These are phyloP conservation scores for Saxidomus purpurata DNA, from an alignment of 1,140 invertebrate genomes.

Conservation along the genomic window DNA sequence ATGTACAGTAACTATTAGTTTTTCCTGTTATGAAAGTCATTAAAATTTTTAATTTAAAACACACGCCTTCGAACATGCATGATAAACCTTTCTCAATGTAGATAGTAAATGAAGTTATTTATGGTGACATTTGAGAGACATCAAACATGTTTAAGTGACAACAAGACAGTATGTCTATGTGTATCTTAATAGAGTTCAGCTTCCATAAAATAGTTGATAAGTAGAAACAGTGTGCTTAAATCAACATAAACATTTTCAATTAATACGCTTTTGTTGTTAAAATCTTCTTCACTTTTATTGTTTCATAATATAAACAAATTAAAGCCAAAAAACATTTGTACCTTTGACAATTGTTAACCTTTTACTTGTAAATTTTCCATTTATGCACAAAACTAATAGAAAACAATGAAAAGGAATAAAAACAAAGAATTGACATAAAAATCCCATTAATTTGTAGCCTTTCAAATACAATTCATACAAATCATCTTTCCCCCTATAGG, in stretches of 20 bases:
- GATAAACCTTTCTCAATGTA: not conserved
- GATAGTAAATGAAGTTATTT: not conserved
- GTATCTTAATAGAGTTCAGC: not conserved
- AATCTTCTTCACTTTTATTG: no score
- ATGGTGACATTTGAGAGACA: not conserved
- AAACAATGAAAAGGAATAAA: not conserved
- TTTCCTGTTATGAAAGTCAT: no score
- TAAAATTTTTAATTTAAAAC: not conserved
- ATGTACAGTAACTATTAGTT: no score
- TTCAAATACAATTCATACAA: not conserved
- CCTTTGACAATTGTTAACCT: no score
- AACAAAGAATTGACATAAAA: slow-evolving; percentile 1
- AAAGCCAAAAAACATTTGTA: no score
- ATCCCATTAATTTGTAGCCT: not conserved
- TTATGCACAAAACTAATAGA: not conserved
- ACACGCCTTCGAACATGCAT: not conserved
- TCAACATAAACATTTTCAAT: not conserved
- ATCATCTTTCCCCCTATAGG: slow-evolving; percentile 1
- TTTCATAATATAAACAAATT: no score
- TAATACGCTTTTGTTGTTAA: no score
- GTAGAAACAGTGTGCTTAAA: not conserved
- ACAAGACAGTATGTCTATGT: not conserved
- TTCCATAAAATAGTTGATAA: not conserved
- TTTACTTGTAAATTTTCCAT: no score
- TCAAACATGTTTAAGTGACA: not conserved